Base-by-base conservation (phyloP, 1,140 invertebrate genomes). In the Drosophila ironensis region DNA sequence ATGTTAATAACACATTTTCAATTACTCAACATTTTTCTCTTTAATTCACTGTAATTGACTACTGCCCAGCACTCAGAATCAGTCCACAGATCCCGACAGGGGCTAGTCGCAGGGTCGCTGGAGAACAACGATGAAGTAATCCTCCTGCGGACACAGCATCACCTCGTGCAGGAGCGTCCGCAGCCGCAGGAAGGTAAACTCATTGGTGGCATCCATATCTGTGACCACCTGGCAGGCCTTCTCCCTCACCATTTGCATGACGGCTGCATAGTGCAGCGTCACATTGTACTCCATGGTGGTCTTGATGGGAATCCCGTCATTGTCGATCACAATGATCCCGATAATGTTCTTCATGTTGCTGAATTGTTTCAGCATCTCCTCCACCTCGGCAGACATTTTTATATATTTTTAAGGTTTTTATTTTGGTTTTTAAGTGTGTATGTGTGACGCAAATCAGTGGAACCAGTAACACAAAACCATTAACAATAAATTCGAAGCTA, bases 151-250 rank as follows among this genome's bases (percentile, higher is more conserved):
- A 6, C 96, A 96, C 4, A 98, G 94, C 93, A 98, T 95, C 37
- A 98, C 95, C 92, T 98, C 97, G 90, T 97, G 95, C 80, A 96
- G 97, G 81, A 96, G 97, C 38, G 97, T 97, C 64, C 97, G 91
- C 40, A 98, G 93, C 28, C 97, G 92, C 11, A 98, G 88, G 71
- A 96, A 96, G 3, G 93, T 94, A 24, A 96, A 91, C 73, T 96
- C 95, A 89, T 96, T 96, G 2, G 92, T 92, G n/a, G 94, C 93
- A 87, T 96, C 95, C 69, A 97, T 82, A 54, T 96, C 95, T 69
- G 94, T 87, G 0, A 96, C 93, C 16, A 93, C 93, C 52, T 92
- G 92, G 30, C 94, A 92, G 0, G 94, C 94, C 89, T 95, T 95
- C 12, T 94, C 92, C 4, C 93, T 91, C n/a, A 96, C 87, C 3